Base-by-base conservation (phyloP, 2,113 vertebrate species). In the Brachionichthys hirsutus region DNA sequence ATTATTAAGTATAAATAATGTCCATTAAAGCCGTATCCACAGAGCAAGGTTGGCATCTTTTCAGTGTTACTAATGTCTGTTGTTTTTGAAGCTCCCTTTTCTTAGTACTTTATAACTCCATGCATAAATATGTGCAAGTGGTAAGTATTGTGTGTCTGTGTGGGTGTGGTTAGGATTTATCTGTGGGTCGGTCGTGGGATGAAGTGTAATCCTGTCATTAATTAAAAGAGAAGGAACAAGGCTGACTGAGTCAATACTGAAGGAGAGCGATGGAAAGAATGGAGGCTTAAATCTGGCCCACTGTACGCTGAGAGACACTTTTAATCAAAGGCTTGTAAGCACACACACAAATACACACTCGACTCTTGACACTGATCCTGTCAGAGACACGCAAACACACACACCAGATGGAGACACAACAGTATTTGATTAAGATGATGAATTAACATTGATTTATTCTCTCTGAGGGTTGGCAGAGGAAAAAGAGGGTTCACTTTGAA, bases 251-350 rank as follows among this genome's bases (percentile, higher is more conserved):
- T 73, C 11, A 58, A 59, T 20, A 24, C 44, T 49, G 44, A 67
- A 67, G 57, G 52, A 70, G 54, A 51, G 19, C 75, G 59, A 75
- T 50, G 54, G 69, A 77, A 69, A 69, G 62, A 84, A 78, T 77
- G 44, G 24, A 58, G 69, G 70, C 71, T 86, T 80, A 78, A 73
- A 77, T 64, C 51, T 65, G 73, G 85, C 73, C 53, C 50, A 78
- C 63, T 59, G 42, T 69, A 53, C 77, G 55, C 73, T 63, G 49
- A 76, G 75, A 84, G 75, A 82, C 54, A 60, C 70, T 87, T 10
- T 87, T 87, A 87, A 90, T 89, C 81, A 86, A 67, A 49, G 30
- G 62, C 56, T 77, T 69, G 47, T 24, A 51, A 36, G 45, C 22
- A 3, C 46, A 71, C 64, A 46, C 35, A 52, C 43, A 56, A 56